Evolutionary conservation across 2,797 vertebrate genomes (phyloP), one percentile per base, ranked within the genome.

Genomic region (Pagetopsis macropterus): DNA sequence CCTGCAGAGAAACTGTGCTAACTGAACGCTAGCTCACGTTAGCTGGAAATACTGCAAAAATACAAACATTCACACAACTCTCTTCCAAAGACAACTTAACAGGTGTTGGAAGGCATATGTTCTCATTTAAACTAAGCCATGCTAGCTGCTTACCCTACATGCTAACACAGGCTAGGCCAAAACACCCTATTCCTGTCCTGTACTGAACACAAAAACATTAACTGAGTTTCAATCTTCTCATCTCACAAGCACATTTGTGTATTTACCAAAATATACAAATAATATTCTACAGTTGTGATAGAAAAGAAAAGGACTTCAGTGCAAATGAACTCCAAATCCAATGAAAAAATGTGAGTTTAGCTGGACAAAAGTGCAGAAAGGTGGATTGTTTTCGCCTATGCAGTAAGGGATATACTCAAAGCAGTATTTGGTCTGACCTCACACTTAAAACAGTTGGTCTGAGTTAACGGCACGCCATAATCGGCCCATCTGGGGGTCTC

Each of bases 391-490:
- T 58, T 44, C 0, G 66, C 64, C 41, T 13, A 74, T 49, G 51
- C 62, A 58, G 31, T 4, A 21, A 76, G 61, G 61, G 41, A 27
- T 27, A 79, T 78, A 79, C 68, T 81, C 75, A 45, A 71, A 68
- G 78, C 68, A 72, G 64, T 70, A 65, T 85, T 81, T 79, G 45
- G 48, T 67, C 78, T 84, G 82, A 78, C 72, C 76, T 85, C 78
- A 71, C 65, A 74, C 68, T 75, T 72, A 51, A 72, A 60, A 85
- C 77, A 76, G 70, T 67, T 78, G 61, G 62, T 83, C 69, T 3
- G 43, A 84, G 70, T 88, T 78, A 87, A 73, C 49, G 43, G 44
- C 70, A 49, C 8, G 1, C 23, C 70, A 72, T 75, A 63, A 81
- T 79, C 64, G 52, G 44, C 71, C 72, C 11, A 45, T 80, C 68